Evolutionary conservation across 2,113 vertebrate species (phyloP), one percentile per base, ranked within the genome.

Genomic region (Nyctibius bracteatus): DNA sequence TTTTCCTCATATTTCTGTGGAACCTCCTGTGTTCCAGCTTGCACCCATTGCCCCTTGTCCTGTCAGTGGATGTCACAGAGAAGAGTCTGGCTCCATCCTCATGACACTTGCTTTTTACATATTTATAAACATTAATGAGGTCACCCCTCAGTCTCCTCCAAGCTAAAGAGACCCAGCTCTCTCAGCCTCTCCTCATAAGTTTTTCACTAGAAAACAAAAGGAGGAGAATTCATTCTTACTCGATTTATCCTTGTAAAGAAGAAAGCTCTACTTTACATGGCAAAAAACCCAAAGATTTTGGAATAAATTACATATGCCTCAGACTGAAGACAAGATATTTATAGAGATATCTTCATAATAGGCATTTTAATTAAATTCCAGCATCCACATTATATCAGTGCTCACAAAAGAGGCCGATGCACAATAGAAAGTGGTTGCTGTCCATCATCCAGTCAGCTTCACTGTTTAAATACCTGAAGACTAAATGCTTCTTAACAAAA

Each of bases 321-420:
- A 70, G 52, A 61, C 30, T 43, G 21, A 71, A 93, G 73, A 90
- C 55, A 87, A 85, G 78, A 44, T 92, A 90, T 86, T 92, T 86
- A 57, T 63, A 88, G 54, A 80, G 18, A 52, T 86, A 65, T 8
- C 39, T 77, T 86, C 18, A 68, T 77, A 90, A 96, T 18, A 88
- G 5, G 18, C 4, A 77, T 77, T 94, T 92, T 81, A 96, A 94
- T 94, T 86, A 88, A 92, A 83, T 90, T 67, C 65, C 28, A 59
- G 47, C 57, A 63, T 70, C 37, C 2, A 15, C 39, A 24, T 59
- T 72, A 25, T 67, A 59, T 80, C 57, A 75, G 30, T 33, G 12
- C 5, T 92, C 35, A 71, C 43, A 90, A 71, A 23, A 21, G 35
- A 88, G 20, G 24, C 10, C 74, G 39, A 65, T 47, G 55, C 70